Evolutionary conservation across 2,113 vertebrate genomes (phyloP), one percentile per base, ranked within the genome.

Genomic region (Colistium nudipinnis): DNA sequence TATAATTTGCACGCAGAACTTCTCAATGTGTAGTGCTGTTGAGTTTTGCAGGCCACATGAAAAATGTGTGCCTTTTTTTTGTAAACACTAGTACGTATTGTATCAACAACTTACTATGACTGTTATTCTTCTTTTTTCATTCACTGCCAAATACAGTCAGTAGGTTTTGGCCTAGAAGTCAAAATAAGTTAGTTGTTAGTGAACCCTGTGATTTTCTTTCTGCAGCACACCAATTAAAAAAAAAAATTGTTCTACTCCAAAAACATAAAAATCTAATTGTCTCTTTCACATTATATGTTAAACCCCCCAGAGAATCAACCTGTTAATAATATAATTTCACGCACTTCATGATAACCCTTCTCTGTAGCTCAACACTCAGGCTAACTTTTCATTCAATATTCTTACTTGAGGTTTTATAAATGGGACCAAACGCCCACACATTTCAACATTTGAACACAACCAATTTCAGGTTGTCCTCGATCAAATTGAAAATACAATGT

Each of bases 11-110:
- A 45, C 74, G 44, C 28, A 27, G 44, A 11, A 13, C 49, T 5
- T 25, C 52, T 47, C 61, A 12, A 1, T 3, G 28, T 48, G 11
- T 13, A 35, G 6, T 60, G 27, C 17, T 55, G 43, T 4, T 28
- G 28, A 52, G 33, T 6, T 53, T 49, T 38, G 14, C 55, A 6
- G 38, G 24, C n/a, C n/a, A 48, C 44, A 41, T 10, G 20, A 78
- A 53, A 9, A 27, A 22, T 17, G 14, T 7, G 4, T 7, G 17
- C 38, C 19, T 12, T 31, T 39, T 25, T 4, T 24, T 20, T 45
- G 19, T 22, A 22, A 8, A 22, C 19, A n/a, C n/a, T n/a, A n/a
- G n/a, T n/a, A n/a, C n/a, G n/a, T n/a, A n/a, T n/a, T n/a, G n/a
- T n/a, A n/a, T n/a, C n/a, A n/a, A n/a, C n/a, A n/a, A n/a, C n/a